phyloP scores from a whole-genome alignment of 2,797 vertebrate genomes.

The Lacerta agilis region DNA sequence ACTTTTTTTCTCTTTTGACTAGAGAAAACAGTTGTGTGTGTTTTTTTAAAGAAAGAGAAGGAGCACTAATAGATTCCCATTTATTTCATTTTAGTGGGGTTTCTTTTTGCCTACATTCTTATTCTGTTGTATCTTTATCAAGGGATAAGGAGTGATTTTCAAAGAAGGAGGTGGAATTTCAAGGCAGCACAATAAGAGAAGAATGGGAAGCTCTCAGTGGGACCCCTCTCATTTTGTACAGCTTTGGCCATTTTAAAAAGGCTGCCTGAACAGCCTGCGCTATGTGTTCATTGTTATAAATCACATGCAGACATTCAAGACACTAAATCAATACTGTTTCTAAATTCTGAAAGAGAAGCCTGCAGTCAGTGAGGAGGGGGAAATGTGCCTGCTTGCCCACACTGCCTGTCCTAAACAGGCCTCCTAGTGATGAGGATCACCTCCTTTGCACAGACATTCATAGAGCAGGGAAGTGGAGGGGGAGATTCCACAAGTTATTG shows the following conservation, averaged over 20 bases:
- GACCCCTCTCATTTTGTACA: slow-evolving; percentile 39
- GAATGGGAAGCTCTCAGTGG: not conserved
- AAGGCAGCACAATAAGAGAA: slow-evolving; percentile 17
- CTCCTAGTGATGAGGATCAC: slow-evolving; percentile 24
- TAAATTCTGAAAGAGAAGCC: slow-evolving; percentile 55
- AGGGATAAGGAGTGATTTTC: slow-evolving; percentile 28
- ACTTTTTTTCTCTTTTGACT: slow-evolving; percentile 6
- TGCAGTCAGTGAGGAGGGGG: slow-evolving; percentile 18
- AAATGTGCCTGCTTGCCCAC: slow-evolving; percentile 37
- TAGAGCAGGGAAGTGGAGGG: not conserved
- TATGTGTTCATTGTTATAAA: slow-evolving; percentile 65
- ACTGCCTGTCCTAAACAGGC: slow-evolving; percentile 43
- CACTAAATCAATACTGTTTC: slow-evolving; percentile 64
- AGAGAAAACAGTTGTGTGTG: not conserved
- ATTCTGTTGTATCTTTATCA: slow-evolving; percentile 17
- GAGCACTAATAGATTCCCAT: slow-evolving; percentile 22
- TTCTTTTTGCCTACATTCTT: slow-evolving; percentile 2
- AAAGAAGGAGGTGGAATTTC: not conserved
- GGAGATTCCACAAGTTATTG: slow-evolving; percentile 3
- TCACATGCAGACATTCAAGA: slow-evolving; percentile 51
- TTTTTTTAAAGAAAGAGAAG: not conserved
- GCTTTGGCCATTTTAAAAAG: slow-evolving; percentile 38
- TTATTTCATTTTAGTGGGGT: not conserved
- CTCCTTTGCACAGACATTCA: slow-evolving; percentile 30
- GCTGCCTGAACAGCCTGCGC: slow-evolving; percentile 40